Evolutionary conservation across 2,888 invertebrate genomes (phyloP), one percentile per base, ranked within the genome.

Genomic region (Fragum whitleyi): DNA sequence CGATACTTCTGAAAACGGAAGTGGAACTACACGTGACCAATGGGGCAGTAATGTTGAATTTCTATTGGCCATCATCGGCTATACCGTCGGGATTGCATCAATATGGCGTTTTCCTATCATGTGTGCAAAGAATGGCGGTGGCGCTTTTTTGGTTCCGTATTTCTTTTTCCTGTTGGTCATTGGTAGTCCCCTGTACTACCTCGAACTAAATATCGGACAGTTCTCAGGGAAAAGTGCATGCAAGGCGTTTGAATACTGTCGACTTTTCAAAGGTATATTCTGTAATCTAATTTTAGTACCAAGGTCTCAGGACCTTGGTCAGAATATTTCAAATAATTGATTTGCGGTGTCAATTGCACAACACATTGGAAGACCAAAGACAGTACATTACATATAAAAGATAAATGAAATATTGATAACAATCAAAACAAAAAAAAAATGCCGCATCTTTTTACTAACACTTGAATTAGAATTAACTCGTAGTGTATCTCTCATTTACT

Each of bases 191-290:
- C n/a, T 61, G 32, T 61, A 61, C 32, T 61, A 61, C n/a, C 28
- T 61, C 7, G 61, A 61, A 19, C 29, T 61, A n/a, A 61, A 61
- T 21, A 61, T 61, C 16, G 61, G 61, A 2, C 61, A 61, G 21
- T 61, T 61, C 36, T 61, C 61, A 1, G 61, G 61, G 32, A 61
- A 61, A 32, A 61, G 61, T 21, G 61, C 61, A 0, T 61, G 61
- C 32, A 61, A 61, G 29, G 61, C 61, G n/a, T 61, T 61, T 32
- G 61, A 61, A 61, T 61, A 32, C 36, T 61, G 61, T 61, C 61
- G 32, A 2, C 32, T 61, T n/a, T 61, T 61, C 28, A 61, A 61
- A 61, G 61, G 61, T 61, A 59, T n/a, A n/a, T n/a, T n/a, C n/a
- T n/a, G n/a, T 16, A 47, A 19, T n/a, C n/a, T n/a, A n/a, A n/a